Evolutionary conservation across 2,888 invertebrate species (phyloP), one percentile per base, ranked within the genome.

Genomic region (Alcis repandata): DNA sequence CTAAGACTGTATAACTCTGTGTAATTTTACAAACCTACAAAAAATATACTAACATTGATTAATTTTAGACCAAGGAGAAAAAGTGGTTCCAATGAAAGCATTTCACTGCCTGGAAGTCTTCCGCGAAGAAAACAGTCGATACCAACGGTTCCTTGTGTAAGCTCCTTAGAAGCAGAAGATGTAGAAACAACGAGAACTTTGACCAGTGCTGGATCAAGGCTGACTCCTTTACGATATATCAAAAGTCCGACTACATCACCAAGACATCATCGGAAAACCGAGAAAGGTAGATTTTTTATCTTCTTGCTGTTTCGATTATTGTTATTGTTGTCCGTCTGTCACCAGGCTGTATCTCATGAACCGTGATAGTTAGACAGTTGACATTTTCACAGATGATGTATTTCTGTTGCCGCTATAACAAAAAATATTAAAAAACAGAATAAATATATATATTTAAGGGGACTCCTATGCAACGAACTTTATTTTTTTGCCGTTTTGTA

Each of bases 71-170:
- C 92, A n/a, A 82, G 92, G 72, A 82, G 92, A 77, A 94, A 94
- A 86, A 93, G 90, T 71, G 91, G 92, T 32, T 90, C 95, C 75
- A 95, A 95, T 76, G 95, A 95, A 86, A 95, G 94, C 79, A 95
- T 95, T 78, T 96, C 95, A 77, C 85, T 96, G 62, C 95, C 95
- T 15, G 95, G 95, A 45, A 95, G 95, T 77, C 83, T 95, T 54
- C 95, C 95, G 1, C 88, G 96, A 74, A 91, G 95, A 80, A 94
- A 95, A 82, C 95, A 95, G 53, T 88, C 95, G 63, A 87, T 94
- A 82, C 88, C 94, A 66, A 88, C 93, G 72, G 76, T 94, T 77
- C 87, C 94, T 67, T 88, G 91, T 54, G 70, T 91, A 56, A 90
- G 93, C 78, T 93, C 93, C 10, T 81, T 94, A 58, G 94, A 94